Evolutionary conservation across 2,113 vertebrate species (phyloP).

Genomic region (Speoplatyrhinus poulsoni): DNA sequence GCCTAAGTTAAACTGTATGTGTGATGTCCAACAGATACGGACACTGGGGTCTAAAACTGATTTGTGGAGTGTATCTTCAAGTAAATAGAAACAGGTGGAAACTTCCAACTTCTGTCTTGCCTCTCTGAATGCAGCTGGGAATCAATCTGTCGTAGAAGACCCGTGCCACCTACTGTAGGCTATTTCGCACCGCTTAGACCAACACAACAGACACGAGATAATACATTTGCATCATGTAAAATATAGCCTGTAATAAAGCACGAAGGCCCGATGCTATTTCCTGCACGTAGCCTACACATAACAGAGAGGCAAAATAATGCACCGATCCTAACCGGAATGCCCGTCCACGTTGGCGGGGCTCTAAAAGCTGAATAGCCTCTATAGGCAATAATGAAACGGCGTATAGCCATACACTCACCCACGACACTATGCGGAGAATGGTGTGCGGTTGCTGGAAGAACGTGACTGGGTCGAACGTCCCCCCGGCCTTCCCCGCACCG

Average conservation of each 20-base stretch:
- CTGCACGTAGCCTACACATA: too few relatives aligned
- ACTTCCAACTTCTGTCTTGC: too few relatives aligned
- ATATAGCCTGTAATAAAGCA: neutral
- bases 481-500: conserved; percentile 92
- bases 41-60: too few relatives aligned
- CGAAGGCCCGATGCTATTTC: too few relatives aligned
- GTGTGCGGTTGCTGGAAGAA: conserved; percentile 93
- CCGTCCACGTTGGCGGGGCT: neutral
- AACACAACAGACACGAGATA: neutral
- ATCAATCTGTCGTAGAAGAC: too few relatives aligned
- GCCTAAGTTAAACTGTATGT: too few relatives aligned
- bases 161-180: too few relatives aligned
- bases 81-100: too few relatives aligned
- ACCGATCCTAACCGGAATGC: neutral
- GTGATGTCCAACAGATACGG: too few relatives aligned
- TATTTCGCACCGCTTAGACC: too few relatives aligned
- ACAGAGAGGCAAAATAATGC: neutral
- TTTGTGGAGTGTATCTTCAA: too few relatives aligned
- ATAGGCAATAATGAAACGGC: neutral
- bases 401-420: conserved; percentile 79
- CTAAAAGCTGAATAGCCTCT: neutral
- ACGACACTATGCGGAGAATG: conserved; percentile 87
- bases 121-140: too few relatives aligned
- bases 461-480: conserved; percentile 90
- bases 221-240: neutral